Conservation (phyloP, 2,888 invertebrate genomes). For the Oconnorella tubifera region DNA sequence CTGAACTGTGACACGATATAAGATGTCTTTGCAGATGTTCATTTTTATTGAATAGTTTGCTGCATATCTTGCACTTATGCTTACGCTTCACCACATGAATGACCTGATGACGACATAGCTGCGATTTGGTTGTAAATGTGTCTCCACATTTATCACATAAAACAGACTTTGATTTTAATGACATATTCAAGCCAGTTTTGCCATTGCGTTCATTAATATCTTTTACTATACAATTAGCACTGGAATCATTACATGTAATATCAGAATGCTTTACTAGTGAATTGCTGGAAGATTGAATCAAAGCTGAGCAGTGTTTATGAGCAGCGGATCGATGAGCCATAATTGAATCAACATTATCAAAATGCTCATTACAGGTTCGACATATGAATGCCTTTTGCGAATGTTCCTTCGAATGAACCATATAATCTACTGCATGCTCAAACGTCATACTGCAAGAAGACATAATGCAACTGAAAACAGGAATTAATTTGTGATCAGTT, state of each 20-base stretch:
- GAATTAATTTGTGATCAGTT: slow-evolving; percentile 21
- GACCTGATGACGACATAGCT: slow-evolving; percentile 19
- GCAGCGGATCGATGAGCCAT: slow-evolving; percentile 11
- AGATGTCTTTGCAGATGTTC: slow-evolving; percentile 33
- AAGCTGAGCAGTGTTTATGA: slow-evolving; percentile 4
- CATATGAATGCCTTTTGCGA: slow-evolving; percentile 31
- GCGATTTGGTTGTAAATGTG: slow-evolving; percentile 18
- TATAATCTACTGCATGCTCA: slow-evolving; percentile 20
- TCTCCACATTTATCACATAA: slow-evolving; percentile 32
- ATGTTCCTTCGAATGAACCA: slow-evolving; percentile 24
- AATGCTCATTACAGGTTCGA: slow-evolving; percentile 30
- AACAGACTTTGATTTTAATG: neutral
- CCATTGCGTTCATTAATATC: neutral
- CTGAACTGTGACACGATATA: slow-evolving; percentile 21
- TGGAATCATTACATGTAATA: neutral
- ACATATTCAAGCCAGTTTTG: neutral
- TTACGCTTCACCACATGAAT: slow-evolving; percentile 4
- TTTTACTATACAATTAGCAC: too few species aligned
- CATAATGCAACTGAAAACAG: slow-evolving; percentile 25
- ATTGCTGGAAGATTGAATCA: too few species aligned
- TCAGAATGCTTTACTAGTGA: too few species aligned
- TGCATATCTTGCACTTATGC: slow-evolving; percentile 25
- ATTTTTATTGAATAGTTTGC: slow-evolving; percentile 24
- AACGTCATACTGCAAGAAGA: slow-evolving; percentile 22
- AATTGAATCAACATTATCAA: slow-evolving; percentile 7